Evolutionary conservation across 2,113 vertebrate genomes (phyloP), one percentile per base, ranked within the genome.

Genomic region (Oplegnathus fasciatus): DNA sequence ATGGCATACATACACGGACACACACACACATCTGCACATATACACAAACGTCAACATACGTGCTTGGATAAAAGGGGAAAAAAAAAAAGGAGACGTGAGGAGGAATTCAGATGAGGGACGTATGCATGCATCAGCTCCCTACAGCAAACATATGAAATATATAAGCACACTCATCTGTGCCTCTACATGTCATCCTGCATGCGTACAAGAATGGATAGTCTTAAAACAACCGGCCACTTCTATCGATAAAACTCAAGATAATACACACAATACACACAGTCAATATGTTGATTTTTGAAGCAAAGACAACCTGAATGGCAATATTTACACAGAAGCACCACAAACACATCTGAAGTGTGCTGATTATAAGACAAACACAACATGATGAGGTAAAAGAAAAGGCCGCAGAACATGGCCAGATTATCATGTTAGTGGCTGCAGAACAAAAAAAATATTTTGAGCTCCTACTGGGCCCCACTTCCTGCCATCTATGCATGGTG

Each of bases 81-180:
- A 22, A 32, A 9, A 6, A 37, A 6, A 28, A 67, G 42, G 7
- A 72, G 40, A 73, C 24, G 22, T 74, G 44, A 54, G 17, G 18
- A 42, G 37, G 18, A 64, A 71, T 85, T 75, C 17, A 62, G 40
- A 81, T 62, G 17, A 55, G 32, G 18, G 17, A 69, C 18, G 26
- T 2, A 6, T 2, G 24, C 28, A 26, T 34, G 55, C 17, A 42
- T 75, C n/a, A 62, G 3, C 24, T 76, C 8, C 32, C 32, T 8
- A 9, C 13, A 67, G 37, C 1, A 2, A 64, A 71, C 20, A 46
- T n/a, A 40, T 40, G 50, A 52, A 20, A 55, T 44, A 37, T 67
- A 74, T 17, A 32, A 0, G 4, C 24, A 54, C 60, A 24, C 54
- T 69, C 34, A 50, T 18, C 15, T 22, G 26, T 18, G 37, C 54